Evolutionary conservation across 2,797 vertebrate genomes (phyloP).

Genomic region (Parotocinclus haroldoi): DNA sequence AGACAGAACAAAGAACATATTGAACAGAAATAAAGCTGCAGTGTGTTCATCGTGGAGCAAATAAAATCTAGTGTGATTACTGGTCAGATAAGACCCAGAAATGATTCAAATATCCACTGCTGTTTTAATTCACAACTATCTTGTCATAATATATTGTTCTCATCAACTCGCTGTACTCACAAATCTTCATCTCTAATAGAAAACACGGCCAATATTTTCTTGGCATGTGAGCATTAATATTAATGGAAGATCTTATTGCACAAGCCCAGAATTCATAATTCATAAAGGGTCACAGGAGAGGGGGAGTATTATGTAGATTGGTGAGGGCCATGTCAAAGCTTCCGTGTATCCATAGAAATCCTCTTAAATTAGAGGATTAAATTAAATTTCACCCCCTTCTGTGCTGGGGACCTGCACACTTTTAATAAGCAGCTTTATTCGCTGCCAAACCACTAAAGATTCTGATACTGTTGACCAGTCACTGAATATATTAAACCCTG

Average conservation of each 20-base stretch:
- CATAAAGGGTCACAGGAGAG: slow-evolving; percentile 48
- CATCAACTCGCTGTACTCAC: slow-evolving; percentile 50
- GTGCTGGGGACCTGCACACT: slow-evolving; percentile 47
- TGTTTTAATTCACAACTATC: too few species aligned
- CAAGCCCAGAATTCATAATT: slow-evolving; percentile 73
- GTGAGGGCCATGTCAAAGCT: slow-evolving; percentile 46
- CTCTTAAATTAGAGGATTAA: slow-evolving; percentile 62
- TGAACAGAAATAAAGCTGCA: slow-evolving; percentile 35
- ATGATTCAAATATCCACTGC: too few species aligned
- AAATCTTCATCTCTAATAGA: slow-evolving; percentile 35
- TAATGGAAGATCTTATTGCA: slow-evolving; percentile 71
- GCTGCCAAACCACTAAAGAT: slow-evolving; percentile 10
- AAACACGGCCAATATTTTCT: slow-evolving; percentile 37
- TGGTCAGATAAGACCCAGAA: slow-evolving; percentile 31
- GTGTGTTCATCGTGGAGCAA: slow-evolving; percentile 36
- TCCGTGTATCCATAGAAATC: slow-evolving; percentile 62
- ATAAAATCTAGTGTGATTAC: slow-evolving; percentile 42
- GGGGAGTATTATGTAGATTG: slow-evolving; percentile 54
- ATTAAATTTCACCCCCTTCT: slow-evolving; percentile 50
- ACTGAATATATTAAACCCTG: slow-evolving; percentile 37
- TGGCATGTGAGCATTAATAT: slow-evolving; percentile 49
- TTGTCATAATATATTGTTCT: not conserved
- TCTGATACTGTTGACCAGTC: slow-evolving; percentile 6
- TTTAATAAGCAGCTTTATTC: slow-evolving; percentile 33
- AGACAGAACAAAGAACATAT: slow-evolving; percentile 42